A percentile compares a stretch with the other conserved stretches of the same genome.
Evolutionary conservation across 2,797 vertebrate species (phyloP).

Genomic region (Liasis olivaceus): DNA sequence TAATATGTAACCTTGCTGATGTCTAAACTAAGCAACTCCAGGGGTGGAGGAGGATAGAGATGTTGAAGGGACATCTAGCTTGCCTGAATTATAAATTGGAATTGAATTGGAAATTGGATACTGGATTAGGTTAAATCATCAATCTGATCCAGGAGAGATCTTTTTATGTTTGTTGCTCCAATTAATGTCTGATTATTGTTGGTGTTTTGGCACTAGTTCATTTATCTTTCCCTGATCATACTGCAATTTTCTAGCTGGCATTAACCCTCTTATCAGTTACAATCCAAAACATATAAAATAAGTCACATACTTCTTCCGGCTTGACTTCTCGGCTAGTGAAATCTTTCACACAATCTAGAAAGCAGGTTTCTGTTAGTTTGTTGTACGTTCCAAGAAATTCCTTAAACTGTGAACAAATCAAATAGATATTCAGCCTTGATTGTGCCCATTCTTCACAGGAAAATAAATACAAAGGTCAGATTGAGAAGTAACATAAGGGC

Average conservation of each 20-base stretch:
- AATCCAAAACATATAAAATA: not conserved
- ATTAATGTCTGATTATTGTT: not conserved
- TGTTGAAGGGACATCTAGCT: not conserved
- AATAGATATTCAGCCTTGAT: not conserved
- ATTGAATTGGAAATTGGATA: not conserved
- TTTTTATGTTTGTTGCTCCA: not conserved
- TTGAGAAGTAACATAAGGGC: not conserved
- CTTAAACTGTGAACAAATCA: conserved; percentile 83
- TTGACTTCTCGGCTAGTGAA: conserved; percentile 94
- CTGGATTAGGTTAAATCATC: not conserved
- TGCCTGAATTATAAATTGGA: not conserved
- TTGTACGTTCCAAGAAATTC: conserved; percentile 99
- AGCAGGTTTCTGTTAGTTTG: conserved; percentile 96
- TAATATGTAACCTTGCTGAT: not conserved
- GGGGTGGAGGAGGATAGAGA: not conserved
- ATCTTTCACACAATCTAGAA: conserved; percentile 96
- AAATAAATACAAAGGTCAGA: not conserved
- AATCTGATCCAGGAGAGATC: not conserved
- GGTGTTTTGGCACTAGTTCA: not conserved
- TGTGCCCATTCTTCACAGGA: not conserved
- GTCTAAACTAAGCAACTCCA: not conserved
- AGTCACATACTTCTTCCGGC: conserved; percentile 86
- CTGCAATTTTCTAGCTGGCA: not conserved
- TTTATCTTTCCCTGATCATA: not conserved
- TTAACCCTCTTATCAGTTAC: not conserved